Evolutionary conservation across 2,797 vertebrate genomes (phyloP).

Genomic region (Morus bassanus): DNA sequence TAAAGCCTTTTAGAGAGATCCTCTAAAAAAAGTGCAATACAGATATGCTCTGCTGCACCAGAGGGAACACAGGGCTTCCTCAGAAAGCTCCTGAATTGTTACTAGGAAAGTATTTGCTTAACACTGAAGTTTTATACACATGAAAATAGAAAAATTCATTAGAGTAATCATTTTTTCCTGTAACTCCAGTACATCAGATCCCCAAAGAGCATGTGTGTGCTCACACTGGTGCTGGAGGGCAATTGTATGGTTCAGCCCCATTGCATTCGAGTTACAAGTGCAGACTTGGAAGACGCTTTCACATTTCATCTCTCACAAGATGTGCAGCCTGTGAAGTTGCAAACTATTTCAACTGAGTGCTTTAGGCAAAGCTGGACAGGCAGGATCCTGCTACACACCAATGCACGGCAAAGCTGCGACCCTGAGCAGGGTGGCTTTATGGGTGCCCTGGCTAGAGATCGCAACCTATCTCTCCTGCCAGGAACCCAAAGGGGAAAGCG

Average conservation of each 20-base stretch:
- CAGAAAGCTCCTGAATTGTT: neutral
- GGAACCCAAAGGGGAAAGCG: accelerated
- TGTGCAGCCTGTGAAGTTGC: accelerated
- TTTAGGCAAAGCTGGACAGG: neutral
- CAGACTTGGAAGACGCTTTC: neutral
- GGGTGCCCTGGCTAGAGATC: neutral
- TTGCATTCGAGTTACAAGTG: accelerated
- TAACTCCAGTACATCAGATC: no score
- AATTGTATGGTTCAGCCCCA: accelerated
- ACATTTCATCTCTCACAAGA: neutral
- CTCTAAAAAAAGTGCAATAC: neutral
- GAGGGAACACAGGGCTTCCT: neutral
- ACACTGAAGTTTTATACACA: no score
- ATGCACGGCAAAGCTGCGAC: accelerated
- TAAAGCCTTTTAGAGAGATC: neutral
- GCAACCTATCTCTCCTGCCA: neutral
- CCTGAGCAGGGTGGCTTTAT: accelerated
- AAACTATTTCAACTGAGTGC: neutral
- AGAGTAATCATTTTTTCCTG: neutral
- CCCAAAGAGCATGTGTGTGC: accelerated
- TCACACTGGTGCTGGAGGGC: neutral
- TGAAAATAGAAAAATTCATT: neutral
- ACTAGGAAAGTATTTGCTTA: neutral
- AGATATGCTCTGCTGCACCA: neutral
- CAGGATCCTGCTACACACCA: neutral